Conservation (phyloP, 2,888 invertebrate genomes). For the Cryptus armator region DNA sequence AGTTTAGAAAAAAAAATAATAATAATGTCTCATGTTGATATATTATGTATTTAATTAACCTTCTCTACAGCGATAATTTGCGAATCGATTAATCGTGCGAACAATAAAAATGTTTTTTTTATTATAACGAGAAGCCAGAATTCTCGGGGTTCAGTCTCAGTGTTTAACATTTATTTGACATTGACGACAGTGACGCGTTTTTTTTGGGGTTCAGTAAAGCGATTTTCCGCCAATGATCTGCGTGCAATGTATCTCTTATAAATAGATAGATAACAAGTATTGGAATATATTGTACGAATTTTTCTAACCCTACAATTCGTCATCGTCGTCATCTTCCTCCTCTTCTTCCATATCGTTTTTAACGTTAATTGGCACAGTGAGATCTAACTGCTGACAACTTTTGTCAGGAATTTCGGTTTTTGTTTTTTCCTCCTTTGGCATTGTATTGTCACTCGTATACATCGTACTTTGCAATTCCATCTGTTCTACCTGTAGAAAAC, state of each 20-base stretch:
- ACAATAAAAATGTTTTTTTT: neutral
- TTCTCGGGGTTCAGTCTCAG: neutral
- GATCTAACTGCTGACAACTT: conserved; percentile 68
- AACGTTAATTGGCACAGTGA: conserved; percentile 69
- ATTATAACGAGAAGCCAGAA: neutral
- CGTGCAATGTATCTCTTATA: neutral
- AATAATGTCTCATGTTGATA: conserved; percentile 53
- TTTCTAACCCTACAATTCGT: conserved; percentile 17
- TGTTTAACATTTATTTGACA: conserved; percentile 12
- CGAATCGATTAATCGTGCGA: neutral
- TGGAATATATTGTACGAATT: neutral
- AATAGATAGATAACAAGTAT: neutral
- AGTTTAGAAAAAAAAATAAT: conserved; percentile 66
- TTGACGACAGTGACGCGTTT: neutral
- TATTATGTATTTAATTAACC: neutral
- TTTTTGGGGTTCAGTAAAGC: neutral
- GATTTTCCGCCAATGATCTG: neutral
- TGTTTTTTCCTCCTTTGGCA: conserved; percentile 1
- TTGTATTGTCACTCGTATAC: conserved; percentile 48
- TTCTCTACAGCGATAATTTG: neutral
- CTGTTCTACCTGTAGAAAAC: conserved; percentile 78
- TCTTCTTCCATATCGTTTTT: conserved; percentile 73
- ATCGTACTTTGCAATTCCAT: conserved; percentile 77
- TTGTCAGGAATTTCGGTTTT: neutral
- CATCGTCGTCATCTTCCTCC: conserved; percentile 69